phyloP scores from a whole-genome alignment of 2,888 invertebrate species.

The Cyclophora albipunctata region DNA sequence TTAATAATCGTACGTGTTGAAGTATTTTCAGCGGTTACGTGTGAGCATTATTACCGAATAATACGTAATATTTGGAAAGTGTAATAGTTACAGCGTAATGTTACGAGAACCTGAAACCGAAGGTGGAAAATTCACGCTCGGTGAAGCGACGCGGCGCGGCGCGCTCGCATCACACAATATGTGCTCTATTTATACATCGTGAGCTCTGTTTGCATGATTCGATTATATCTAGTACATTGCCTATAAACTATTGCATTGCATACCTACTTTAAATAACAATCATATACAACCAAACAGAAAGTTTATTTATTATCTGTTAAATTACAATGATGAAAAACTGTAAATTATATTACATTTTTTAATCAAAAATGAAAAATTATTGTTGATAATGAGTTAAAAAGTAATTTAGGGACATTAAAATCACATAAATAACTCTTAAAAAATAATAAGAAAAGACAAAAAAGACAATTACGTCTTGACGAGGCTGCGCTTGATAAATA shows the following conservation, averaged over 20 bases:
- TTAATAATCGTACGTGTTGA: slow-evolving; percentile 8
- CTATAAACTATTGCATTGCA: too few species aligned
- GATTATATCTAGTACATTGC: too few species aligned
- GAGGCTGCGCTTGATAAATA: slow-evolving; percentile 41
- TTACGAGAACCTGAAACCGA: slow-evolving; percentile 69
- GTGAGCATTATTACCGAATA: slow-evolving; percentile 54
- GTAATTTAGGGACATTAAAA: slow-evolving; percentile 46
- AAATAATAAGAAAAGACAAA: slow-evolving; percentile 41
- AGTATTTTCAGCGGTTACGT: slow-evolving; percentile 51
- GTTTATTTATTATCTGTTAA: too few species aligned
- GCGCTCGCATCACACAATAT: not conserved
- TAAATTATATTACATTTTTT: slow-evolving; percentile 6
- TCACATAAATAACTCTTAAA: slow-evolving; percentile 46
- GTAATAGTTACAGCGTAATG: slow-evolving; percentile 61
- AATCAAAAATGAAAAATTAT: not conserved
- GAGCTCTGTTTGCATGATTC: too few species aligned
- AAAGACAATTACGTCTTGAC: slow-evolving; percentile 50
- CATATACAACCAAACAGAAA: too few species aligned
- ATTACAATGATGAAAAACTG: not conserved
- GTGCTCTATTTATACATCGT: too few species aligned
- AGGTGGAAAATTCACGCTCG: slow-evolving; percentile 71
- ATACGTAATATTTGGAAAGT: slow-evolving; percentile 68
- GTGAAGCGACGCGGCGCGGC: slow-evolving; percentile 45
- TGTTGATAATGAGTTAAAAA: slow-evolving; percentile 9
- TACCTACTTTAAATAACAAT: too few species aligned